These are phyloP conservation scores for Neotoxoptera formosana DNA, from an alignment of 1,140 invertebrate species.

Conservation along the genomic window DNA sequence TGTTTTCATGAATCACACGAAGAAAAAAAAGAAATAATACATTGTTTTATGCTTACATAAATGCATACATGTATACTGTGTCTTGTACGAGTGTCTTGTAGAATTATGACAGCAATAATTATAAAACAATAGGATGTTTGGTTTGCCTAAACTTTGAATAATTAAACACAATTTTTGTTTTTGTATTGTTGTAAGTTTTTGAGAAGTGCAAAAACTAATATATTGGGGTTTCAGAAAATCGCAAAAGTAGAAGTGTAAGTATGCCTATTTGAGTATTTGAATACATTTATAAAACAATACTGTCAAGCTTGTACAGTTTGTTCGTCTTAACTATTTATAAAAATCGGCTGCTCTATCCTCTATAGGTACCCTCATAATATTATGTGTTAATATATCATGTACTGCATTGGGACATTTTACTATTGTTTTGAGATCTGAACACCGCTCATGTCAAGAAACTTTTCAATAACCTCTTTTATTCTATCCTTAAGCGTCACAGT, in stretches of 20 bases:
- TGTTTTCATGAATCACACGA: too few species aligned
- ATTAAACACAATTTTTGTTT: too few species aligned
- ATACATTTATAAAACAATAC: neutral
- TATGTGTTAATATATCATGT: slow-evolving; percentile 14
- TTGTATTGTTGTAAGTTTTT: too few species aligned
- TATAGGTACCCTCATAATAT: neutral
- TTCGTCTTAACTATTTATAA: neutral
- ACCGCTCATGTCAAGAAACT: neutral
- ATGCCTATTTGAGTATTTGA: neutral
- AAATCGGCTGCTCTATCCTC: neutral
- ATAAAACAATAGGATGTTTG: too few species aligned
- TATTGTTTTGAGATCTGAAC: neutral
- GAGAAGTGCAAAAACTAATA: too few species aligned
- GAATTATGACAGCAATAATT: too few species aligned
- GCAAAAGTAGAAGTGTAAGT: neutral
- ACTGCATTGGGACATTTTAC: neutral
- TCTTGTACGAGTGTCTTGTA: too few species aligned
- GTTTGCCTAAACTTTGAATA: too few species aligned
- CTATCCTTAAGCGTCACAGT: neutral
- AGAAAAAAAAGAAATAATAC: too few species aligned
- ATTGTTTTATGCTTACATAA: too few species aligned
- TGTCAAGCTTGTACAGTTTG: neutral
- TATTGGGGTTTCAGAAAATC: too few species aligned
- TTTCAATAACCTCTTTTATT: slow-evolving; percentile 30
- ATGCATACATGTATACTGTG: too few species aligned